Evolutionary conservation across 1,140 invertebrate genomes (phyloP).

Genomic region (Diachasmimorpha longicaudata): DNA sequence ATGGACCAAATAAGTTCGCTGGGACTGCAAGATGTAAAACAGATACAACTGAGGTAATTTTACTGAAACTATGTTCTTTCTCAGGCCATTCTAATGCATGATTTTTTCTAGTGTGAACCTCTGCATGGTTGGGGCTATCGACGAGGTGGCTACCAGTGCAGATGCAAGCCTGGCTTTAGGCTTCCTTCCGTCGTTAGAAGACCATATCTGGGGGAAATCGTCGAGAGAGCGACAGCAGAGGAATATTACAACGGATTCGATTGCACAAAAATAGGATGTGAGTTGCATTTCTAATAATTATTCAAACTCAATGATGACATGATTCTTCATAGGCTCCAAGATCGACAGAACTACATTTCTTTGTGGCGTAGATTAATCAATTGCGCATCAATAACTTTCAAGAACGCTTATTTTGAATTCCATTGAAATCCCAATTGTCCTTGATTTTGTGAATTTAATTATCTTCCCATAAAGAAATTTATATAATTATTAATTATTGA

Average conservation of each 20-base stretch:
- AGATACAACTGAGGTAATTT: slow-evolving; percentile 86
- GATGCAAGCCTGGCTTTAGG: slow-evolving; percentile 88
- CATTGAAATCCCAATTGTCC: too few relatives aligned
- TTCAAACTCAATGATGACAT: too few relatives aligned
- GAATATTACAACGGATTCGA: slow-evolving; percentile 94
- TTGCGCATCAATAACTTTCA: too few relatives aligned
- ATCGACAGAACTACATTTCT: not conserved
- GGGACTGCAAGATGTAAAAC: slow-evolving; percentile 91
- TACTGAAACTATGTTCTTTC: not conserved
- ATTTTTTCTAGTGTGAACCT: slow-evolving; percentile 84
- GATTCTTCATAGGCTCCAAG: too few relatives aligned
- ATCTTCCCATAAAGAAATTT: too few relatives aligned
- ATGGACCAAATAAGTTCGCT: slow-evolving; percentile 86
- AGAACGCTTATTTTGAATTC: too few relatives aligned
- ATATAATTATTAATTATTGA: too few relatives aligned
- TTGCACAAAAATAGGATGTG: slow-evolving; percentile 91
- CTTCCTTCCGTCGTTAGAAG: slow-evolving; percentile 85
- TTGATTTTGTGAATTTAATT: too few relatives aligned
- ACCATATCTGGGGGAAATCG: slow-evolving; percentile 90
- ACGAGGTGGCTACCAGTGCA: slow-evolving; percentile 94
- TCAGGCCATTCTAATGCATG: too few relatives aligned
- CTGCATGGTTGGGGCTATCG: slow-evolving; percentile 94
- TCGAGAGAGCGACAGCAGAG: slow-evolving; percentile 89
- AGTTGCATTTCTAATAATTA: slow-evolving; percentile 51
- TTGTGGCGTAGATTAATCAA: too few relatives aligned